These are phyloP conservation scores for Coregonus ussuriensis DNA, from an alignment of 2,797 vertebrate genomes.

Conservation along the genomic window DNA sequence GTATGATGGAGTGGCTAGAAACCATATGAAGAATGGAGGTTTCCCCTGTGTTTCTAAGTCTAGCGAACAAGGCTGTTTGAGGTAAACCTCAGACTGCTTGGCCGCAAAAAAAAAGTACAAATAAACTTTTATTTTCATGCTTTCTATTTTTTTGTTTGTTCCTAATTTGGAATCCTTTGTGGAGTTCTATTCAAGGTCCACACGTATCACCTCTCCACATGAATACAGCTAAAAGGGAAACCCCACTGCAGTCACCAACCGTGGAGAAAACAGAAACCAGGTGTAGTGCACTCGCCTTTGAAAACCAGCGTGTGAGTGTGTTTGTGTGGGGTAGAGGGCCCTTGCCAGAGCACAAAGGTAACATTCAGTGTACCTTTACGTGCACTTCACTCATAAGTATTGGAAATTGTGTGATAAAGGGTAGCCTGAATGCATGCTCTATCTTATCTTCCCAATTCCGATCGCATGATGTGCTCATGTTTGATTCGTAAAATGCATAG, in stretches of 20 bases:
- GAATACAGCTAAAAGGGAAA: slow-evolving; percentile 70
- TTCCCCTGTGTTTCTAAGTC: neutral
- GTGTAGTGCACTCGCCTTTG: slow-evolving; percentile 65
- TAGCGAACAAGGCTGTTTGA: slow-evolving; percentile 14
- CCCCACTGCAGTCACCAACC: slow-evolving; percentile 50
- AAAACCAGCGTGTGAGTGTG: slow-evolving; percentile 34
- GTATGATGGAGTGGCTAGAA: neutral
- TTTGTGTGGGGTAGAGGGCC: slow-evolving; percentile 41
- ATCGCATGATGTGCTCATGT: slow-evolving; percentile 45
- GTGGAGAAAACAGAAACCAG: slow-evolving; percentile 73
- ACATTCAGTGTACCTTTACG: slow-evolving; percentile 57
- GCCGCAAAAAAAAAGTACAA: slow-evolving; percentile 52
- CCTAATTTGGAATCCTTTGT: slow-evolving; percentile 71
- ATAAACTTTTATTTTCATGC: slow-evolving; percentile 55
- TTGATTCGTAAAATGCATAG: slow-evolving; percentile 34
- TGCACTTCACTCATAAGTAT: slow-evolving; percentile 39
- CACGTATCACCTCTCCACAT: slow-evolving; percentile 76
- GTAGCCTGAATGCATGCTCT: slow-evolving; percentile 31
- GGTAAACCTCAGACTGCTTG: slow-evolving; percentile 47
- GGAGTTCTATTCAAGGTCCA: slow-evolving; percentile 71
- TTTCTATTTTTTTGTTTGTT: slow-evolving; percentile 31
- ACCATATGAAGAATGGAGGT: neutral
- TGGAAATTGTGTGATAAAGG: slow-evolving; percentile 65
- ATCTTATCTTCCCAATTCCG: slow-evolving; percentile 67
- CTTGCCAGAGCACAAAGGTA: slow-evolving; percentile 64